These are phyloP conservation scores for Leucophenga varia DNA, from an alignment of 1,140 invertebrate genomes.

Conservation along the genomic window DNA sequence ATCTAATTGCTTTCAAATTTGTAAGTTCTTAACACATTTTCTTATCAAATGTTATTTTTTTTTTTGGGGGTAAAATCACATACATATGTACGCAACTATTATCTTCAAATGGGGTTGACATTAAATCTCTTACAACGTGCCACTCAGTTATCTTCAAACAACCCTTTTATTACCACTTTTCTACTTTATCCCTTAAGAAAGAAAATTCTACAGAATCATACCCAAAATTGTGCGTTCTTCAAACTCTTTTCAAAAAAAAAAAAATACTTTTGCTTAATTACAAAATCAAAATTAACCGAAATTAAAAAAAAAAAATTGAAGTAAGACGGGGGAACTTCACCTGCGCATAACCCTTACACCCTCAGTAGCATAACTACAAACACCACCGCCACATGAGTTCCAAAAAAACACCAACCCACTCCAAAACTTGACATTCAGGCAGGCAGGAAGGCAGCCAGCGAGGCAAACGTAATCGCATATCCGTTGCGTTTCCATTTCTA, in stretches of 20 bases:
- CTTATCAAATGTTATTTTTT: no score
- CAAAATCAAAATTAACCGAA: slow-evolving; percentile 50
- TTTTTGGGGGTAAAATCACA: slow-evolving; percentile 14
- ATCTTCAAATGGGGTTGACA: neutral
- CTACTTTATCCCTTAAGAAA: no score
- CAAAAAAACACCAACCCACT: no score
- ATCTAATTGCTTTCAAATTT: no score
- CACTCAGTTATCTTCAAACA: slow-evolving; percentile 17
- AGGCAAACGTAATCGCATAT: no score
- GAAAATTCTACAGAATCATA: no score
- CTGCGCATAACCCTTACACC: neutral
- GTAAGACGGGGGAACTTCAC: slow-evolving; percentile 12
- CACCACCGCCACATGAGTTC: slow-evolving; percentile 25
- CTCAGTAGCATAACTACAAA: slow-evolving; percentile 9
- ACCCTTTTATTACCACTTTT: slow-evolving; percentile 44
- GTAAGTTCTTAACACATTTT: no score
- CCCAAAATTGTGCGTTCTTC: no score
- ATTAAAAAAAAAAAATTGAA: slow-evolving; percentile 45
- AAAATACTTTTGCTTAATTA: slow-evolving; percentile 41
- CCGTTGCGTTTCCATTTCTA: no score
- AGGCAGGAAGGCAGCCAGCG: no score
- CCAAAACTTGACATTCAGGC: no score
- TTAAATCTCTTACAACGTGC: slow-evolving; percentile 1
- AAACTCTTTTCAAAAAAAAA: slow-evolving; percentile 48
- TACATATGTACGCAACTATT: neutral